These are phyloP conservation scores for Trichogramma dendrolimi DNA, from an alignment of 2,888 invertebrate genomes.

Conservation along the genomic window DNA sequence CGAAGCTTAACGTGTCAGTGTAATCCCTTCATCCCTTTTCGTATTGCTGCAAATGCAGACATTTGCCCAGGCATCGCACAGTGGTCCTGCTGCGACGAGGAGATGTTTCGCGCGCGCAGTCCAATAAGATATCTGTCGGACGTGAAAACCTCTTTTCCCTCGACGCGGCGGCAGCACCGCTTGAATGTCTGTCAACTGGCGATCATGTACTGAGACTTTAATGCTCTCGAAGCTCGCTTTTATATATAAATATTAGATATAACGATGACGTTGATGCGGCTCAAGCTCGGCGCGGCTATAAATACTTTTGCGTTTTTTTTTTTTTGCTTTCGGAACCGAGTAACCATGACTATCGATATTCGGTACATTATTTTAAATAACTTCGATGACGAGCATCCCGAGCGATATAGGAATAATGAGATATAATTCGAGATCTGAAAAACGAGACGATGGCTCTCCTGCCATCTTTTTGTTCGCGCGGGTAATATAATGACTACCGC, in stretches of 20 bases:
- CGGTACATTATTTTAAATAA: too few relatives aligned
- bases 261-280: background rate
- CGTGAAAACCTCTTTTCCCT: conserved; percentile 16
- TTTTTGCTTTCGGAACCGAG: too few relatives aligned
- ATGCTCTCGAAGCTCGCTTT: conserved; percentile 1
- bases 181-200: conserved; percentile 15
- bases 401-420: too few relatives aligned
- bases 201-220: background rate
- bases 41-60: conserved; percentile 37
- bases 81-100: too few relatives aligned
- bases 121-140: conserved; percentile 26
- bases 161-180: background rate
- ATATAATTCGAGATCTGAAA: background rate
- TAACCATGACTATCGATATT: too few relatives aligned
- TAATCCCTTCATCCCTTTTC: conserved; percentile 49
- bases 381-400: too few relatives aligned
- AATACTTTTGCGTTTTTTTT: too few relatives aligned
- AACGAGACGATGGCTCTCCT: background rate
- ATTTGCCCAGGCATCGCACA: conserved; percentile 26
- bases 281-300: too few relatives aligned
- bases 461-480: too few relatives aligned
- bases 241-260: conserved; percentile 2
- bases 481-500: too few relatives aligned
- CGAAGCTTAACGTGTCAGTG: conserved; percentile 46
- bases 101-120: background rate